Evolutionary conservation across 2,888 invertebrate species (phyloP).

Genomic region (Punctoribates punctum): DNA sequence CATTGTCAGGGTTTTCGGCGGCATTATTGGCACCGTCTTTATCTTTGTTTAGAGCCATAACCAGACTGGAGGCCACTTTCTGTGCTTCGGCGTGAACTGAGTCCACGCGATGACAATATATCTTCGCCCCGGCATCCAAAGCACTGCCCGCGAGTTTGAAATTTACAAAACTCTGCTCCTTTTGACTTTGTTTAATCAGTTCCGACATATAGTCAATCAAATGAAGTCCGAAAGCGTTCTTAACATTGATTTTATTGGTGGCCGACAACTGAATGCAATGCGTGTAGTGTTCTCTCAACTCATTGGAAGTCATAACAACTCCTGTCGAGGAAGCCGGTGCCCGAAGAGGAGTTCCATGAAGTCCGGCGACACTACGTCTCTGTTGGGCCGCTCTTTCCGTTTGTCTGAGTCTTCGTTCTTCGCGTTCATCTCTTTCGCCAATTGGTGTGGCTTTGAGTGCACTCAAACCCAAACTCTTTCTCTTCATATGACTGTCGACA

Average conservation of each 20-base stretch:
- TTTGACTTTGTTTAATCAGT: conserved; percentile 60
- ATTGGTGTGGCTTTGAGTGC: conserved; percentile 1
- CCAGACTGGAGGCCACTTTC: conserved; percentile 43
- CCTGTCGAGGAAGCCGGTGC: conserved; percentile 49
- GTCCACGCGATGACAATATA: conserved; percentile 82
- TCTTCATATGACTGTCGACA: neutral
- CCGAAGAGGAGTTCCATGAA: conserved; percentile 50
- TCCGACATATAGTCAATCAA: conserved; percentile 79
- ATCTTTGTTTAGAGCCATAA: conserved; percentile 40
- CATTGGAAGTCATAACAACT: conserved; percentile 57
- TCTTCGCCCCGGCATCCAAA: conserved; percentile 80
- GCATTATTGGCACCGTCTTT: conserved; percentile 19
- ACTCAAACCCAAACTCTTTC: conserved; percentile 19
- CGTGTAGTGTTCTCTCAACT: conserved; percentile 64
- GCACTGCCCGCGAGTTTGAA: conserved; percentile 62
- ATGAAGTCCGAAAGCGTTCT: conserved; percentile 82
- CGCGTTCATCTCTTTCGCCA: conserved; percentile 49
- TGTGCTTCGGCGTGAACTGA: conserved; percentile 67
- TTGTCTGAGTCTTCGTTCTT: conserved; percentile 47
- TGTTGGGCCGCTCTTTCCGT: neutral
- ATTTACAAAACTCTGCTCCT: conserved; percentile 62
- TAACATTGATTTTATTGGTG: conserved; percentile 70
- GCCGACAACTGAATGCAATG: conserved; percentile 73
- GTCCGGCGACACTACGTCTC: conserved; percentile 20
- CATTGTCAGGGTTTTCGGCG: conserved; percentile 24